A percentile compares a stretch with the other conserved stretches of the same genome.
These are phyloP conservation scores for Cyprinodon tularosa DNA, from an alignment of 2,113 vertebrate species.

Conservation along the genomic window DNA sequence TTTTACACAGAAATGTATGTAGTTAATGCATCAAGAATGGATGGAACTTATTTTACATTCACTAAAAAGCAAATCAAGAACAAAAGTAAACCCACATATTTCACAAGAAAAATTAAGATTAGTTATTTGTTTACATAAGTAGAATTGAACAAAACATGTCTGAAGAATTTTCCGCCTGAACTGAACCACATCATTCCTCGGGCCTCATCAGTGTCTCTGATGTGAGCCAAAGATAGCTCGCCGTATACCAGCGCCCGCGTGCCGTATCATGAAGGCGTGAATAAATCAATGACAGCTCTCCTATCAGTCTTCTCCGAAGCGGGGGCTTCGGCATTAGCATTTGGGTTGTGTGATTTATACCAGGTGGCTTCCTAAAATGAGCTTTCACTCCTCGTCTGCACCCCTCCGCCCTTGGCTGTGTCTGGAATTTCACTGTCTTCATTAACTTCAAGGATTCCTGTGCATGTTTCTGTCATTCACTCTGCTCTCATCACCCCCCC, in stretches of 20 bases:
- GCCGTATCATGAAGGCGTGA: slow-evolving; percentile 40
- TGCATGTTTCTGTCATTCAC: slow-evolving; percentile 48
- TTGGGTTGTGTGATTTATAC: slow-evolving; percentile 71
- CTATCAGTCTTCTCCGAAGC: slow-evolving; percentile 51
- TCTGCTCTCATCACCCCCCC: slow-evolving; percentile 20
- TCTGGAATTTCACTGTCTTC: slow-evolving; percentile 52
- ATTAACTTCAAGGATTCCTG: slow-evolving; percentile 59
- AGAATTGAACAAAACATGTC: not conserved
- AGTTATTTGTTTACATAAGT: too few relatives aligned
- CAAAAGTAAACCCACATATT: not conserved
- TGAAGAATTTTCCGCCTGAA: slow-evolving; percentile 5
- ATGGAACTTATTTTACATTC: too few relatives aligned
- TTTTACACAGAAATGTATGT: not conserved
- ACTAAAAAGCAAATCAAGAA: too few relatives aligned
- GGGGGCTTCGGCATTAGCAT: slow-evolving; percentile 63
- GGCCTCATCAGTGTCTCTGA: slow-evolving; percentile 2
- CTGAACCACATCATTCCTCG: not conserved
- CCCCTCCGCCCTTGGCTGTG: slow-evolving; percentile 43
- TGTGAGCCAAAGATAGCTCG: slow-evolving; percentile 4
- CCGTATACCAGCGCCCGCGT: slow-evolving; percentile 37
- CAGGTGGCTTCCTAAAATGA: slow-evolving; percentile 65
- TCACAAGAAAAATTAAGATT: slow-evolving; percentile 1
- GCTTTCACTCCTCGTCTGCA: slow-evolving; percentile 54
- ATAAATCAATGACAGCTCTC: slow-evolving; percentile 58
- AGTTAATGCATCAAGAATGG: not conserved